These are phyloP conservation scores for Polia nebulosa DNA, from an alignment of 2,888 invertebrate genomes.

Conservation along the genomic window DNA sequence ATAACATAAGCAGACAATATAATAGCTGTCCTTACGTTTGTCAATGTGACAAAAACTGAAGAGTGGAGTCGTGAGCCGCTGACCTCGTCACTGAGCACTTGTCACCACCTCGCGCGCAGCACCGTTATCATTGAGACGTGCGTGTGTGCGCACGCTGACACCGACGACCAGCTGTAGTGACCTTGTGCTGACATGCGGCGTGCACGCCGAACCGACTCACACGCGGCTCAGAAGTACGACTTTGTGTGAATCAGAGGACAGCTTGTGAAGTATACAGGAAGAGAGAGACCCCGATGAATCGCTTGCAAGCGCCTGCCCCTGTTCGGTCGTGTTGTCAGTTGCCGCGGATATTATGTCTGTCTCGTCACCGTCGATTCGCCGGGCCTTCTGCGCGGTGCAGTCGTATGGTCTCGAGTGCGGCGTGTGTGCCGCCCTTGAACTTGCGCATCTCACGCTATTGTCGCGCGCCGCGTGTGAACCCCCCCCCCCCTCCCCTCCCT, in stretches of 20 bases:
- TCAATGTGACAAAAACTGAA: not conserved
- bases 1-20: not conserved
- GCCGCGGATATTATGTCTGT: not conserved
- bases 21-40: not conserved
- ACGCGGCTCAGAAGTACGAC: constrained; percentile 7
- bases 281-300: not conserved
- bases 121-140: constrained; percentile 1
- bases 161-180: constrained; percentile 8
- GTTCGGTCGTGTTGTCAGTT: not conserved
- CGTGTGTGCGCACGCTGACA: not conserved
- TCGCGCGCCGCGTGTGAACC: constrained; percentile 25
- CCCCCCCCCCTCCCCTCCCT: not conserved
- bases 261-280: not conserved
- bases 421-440: constrained; percentile 55
- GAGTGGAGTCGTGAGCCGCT: not conserved
- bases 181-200: constrained; percentile 33
- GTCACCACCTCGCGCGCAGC: not conserved
- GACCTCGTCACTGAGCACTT: constrained; percentile 15
- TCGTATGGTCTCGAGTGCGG: constrained; percentile 1
- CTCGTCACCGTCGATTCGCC: not conserved
- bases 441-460: constrained; percentile 58
- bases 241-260: not conserved
- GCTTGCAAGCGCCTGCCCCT: not conserved
- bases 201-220: not conserved
- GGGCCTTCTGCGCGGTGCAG: constrained; percentile 8